Conservation (phyloP, 2,113 vertebrate species). For the Gymnobelideus leadbeateri region DNA sequence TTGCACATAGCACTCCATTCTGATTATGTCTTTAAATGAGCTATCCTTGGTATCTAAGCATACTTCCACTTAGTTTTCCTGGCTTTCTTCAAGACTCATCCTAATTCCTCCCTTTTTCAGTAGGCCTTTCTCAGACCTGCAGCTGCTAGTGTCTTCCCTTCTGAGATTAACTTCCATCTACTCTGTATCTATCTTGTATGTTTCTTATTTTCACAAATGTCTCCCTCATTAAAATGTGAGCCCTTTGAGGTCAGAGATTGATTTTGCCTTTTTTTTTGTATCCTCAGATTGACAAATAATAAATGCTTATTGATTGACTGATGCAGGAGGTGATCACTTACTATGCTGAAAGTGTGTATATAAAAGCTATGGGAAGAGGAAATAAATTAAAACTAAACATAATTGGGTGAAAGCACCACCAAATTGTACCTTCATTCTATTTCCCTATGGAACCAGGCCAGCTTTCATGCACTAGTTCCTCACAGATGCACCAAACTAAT, state of each 20-base stretch:
- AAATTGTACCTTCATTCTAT: conserved; percentile 24
- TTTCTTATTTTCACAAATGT: neutral
- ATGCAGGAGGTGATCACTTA: neutral
- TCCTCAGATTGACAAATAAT: neutral
- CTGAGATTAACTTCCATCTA: neutral
- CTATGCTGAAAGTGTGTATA: neutral
- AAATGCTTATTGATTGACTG: neutral
- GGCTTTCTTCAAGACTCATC: too few species aligned
- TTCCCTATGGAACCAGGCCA: conserved; percentile 49
- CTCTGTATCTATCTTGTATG: neutral
- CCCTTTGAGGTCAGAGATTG: neutral
- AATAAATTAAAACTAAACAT: conserved; percentile 31
- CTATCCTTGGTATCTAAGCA: too few species aligned
- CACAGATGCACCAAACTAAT: conserved; percentile 57
- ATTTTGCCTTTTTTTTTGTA: neutral
- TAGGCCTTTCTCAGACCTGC: neutral
- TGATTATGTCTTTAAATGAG: too few species aligned
- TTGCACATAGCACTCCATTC: too few species aligned
- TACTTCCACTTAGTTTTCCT: too few species aligned
- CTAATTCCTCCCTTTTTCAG: neutral
- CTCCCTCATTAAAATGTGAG: neutral
- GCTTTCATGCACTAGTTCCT: conserved; percentile 55
- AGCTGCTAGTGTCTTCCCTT: neutral
- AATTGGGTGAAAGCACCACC: conserved; percentile 32
- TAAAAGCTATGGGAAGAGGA: conserved; percentile 19